A percentile compares a stretch with the other conserved stretches of the same genome.
Evolutionary conservation across 2,888 invertebrate genomes (phyloP).

Genomic region (Phengaris alcon): DNA sequence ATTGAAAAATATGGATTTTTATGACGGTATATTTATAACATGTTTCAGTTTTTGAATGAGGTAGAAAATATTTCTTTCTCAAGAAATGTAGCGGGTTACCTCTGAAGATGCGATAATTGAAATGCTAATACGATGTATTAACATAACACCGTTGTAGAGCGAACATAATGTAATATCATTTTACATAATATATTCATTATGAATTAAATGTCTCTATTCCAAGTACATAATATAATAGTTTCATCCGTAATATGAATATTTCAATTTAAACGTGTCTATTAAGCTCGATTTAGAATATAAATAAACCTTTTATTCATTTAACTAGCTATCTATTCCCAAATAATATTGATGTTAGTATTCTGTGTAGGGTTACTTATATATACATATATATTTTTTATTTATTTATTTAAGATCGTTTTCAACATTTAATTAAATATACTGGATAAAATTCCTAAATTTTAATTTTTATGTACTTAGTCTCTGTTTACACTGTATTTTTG

Average conservation of each 20-base stretch:
- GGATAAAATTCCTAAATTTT: no score
- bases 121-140: slow-evolving; percentile 67
- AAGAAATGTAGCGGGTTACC: slow-evolving; percentile 40
- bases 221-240: slow-evolving; percentile 8
- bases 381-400: no score
- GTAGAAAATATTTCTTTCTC: neutral
- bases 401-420: no score
- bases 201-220: slow-evolving; percentile 12
- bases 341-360: no score
- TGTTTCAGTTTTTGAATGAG: neutral
- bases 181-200: slow-evolving; percentile 20
- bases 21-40: neutral
- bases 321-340: neutral
- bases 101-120: slow-evolving; percentile 64
- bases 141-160: slow-evolving; percentile 57
- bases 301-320: neutral
- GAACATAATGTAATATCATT: slow-evolving; percentile 13
- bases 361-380: no score
- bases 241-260: slow-evolving; percentile 14
- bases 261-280: slow-evolving; percentile 12
- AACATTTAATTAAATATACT: no score
- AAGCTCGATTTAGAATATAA: slow-evolving; percentile 7
- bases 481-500: no score
- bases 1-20: no score
- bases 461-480: no score